Evolutionary conservation across 2,797 vertebrate species (phyloP).

Genomic region (Pipistrellus pipistrellus): DNA sequence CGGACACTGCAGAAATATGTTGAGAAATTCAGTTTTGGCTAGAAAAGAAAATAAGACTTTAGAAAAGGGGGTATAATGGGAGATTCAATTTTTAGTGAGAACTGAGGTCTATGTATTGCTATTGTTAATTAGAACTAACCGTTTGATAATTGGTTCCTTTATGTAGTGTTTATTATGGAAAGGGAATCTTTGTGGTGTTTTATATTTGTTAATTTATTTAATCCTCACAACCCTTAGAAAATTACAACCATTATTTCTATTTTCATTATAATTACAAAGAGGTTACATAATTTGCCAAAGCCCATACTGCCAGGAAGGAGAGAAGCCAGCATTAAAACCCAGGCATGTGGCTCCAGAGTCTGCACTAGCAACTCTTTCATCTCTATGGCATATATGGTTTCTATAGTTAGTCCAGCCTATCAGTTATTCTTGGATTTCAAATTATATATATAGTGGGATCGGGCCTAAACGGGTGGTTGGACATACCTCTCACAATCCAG

Average conservation of each 20-base stretch:
- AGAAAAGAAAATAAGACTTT: not conserved
- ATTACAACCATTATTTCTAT: not conserved
- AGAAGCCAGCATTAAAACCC: not conserved
- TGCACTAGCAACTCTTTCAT: not conserved
- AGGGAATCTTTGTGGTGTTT: not conserved
- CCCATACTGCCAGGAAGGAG: not conserved
- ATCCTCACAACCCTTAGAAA: not conserved
- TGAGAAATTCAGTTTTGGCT: not conserved
- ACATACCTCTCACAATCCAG: too few species aligned
- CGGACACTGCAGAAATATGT: not conserved
- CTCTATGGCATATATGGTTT: not conserved
- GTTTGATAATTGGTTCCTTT: not conserved
- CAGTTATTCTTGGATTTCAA: not conserved
- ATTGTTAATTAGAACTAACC: not conserved
- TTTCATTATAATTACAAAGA: not conserved
- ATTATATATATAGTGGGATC: not conserved
- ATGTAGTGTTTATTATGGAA: not conserved
- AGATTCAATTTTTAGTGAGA: not conserved
- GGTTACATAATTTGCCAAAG: not conserved
- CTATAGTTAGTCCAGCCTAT: not conserved
- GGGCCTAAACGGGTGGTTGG: too few species aligned
- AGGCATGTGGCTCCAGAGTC: not conserved
- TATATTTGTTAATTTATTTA: not conserved
- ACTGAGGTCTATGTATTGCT: not conserved
- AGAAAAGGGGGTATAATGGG: not conserved